Base-by-base conservation (phyloP, 2,797 vertebrate genomes). In the Macrochelys suwanniensis region DNA sequence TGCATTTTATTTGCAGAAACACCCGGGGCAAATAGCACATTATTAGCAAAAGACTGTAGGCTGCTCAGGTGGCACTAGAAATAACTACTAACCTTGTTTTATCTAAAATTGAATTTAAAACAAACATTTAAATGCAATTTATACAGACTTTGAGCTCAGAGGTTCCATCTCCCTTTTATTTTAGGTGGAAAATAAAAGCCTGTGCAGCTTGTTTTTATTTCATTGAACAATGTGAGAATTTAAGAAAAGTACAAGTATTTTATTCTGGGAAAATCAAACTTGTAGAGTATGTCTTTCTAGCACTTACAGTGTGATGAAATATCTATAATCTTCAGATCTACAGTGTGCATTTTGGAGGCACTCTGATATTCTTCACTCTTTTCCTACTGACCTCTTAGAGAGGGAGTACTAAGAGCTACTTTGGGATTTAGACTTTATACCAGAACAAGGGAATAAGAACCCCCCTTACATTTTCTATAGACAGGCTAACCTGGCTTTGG, bases 21-120 rank as follows among this genome's bases (percentile, higher is more conserved):
- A 78, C 82, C 71, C 81, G 94, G 89, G 90, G 89, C 61, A 94
- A 95, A 96, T 83, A 95, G 45, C 6, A 28, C n/a, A 54, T 80
- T 83, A 37, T 59, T 80, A 45, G 71, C 80, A 50, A 45, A 87
- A 68, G 74, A 71, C 87, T 6, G 49, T 49, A 92, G 68, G 37
- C 79, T 53, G 81, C 81, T 49, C 57, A 68, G 88, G 89, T 94
- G 90, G 92, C 76, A 83, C 88, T 96, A 80, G 54, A 91, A 92
- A 97, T 97, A 96, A 96, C 57, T 84, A 47, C 8, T n/a, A 84
- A 85, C 87, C 85, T 87, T 78, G 88, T 71, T 93, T 96, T 97
- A 96, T 97, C 94, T 97, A 90, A 97, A 97, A 97, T 97, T 96
- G 95, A 95, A 97, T 96, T 97, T 96, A 95, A 96, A 94, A 90